A percentile compares a stretch with the other conserved stretches of the same genome.
Evolutionary conservation across 2,113 vertebrate species (phyloP).

Genomic region (Thinocorus orbignyianus): DNA sequence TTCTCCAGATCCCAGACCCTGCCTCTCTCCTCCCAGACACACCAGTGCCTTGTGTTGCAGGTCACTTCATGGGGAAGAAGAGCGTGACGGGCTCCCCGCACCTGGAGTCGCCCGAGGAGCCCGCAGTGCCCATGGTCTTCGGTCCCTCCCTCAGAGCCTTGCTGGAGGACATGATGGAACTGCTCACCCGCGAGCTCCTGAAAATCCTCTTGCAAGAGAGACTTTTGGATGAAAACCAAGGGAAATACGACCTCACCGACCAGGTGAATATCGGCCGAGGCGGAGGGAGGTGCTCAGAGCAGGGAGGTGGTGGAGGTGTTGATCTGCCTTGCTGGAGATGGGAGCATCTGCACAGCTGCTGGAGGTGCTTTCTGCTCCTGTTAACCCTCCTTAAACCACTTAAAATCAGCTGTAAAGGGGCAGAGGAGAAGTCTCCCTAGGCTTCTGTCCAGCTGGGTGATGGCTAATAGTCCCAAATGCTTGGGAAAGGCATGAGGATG

Average conservation of each 20-base stretch:
- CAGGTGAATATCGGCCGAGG: constrained; percentile 72
- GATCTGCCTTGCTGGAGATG: not conserved
- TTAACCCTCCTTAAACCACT: not conserved
- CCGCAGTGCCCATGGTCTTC: not conserved
- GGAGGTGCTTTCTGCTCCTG: not conserved
- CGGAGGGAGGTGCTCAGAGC: not conserved
- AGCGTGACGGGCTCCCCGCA: constrained; percentile 70
- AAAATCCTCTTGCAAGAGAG: constrained; percentile 71
- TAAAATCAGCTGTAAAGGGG: not conserved
- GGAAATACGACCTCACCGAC: constrained; percentile 23
- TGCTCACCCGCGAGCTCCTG: constrained; percentile 77
- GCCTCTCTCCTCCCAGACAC: accelerated
- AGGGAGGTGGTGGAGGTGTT: not conserved
- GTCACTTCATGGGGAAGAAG: constrained; percentile 97
- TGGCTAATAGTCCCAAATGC: not conserved
- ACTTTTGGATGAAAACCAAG: constrained; percentile 66
- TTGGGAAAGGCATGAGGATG: not conserved
- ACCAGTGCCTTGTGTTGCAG: constrained; percentile 33
- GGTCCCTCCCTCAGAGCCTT: constrained; percentile 39
- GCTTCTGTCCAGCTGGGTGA: not conserved
- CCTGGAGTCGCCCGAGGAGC: constrained; percentile 46
- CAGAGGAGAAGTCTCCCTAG: not conserved
- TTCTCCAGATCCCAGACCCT: accelerated
- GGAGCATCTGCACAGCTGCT: not conserved
- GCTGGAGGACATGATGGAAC: constrained; percentile 67